Evolutionary conservation across 2,113 vertebrate genomes (phyloP), one percentile per base, ranked within the genome.

Genomic region (Maccullochella peelii): DNA sequence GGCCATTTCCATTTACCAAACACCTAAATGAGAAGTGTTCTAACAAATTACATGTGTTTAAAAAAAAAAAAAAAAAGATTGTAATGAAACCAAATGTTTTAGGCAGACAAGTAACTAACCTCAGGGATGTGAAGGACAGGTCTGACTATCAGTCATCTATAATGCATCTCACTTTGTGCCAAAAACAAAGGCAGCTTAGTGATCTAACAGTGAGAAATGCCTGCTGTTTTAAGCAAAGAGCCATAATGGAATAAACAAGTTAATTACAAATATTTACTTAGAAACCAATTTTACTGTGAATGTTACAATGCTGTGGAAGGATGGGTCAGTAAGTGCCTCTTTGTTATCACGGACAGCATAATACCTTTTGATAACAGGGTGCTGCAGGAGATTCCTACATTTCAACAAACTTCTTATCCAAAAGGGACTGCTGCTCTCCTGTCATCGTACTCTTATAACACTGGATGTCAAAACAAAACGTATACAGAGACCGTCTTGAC

Each of bases 341-440:
- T 65, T 67, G 75, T 92, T 93, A 93, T 94, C 90, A 80, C 14
- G 0, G 33, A 84, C 90, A 72, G 59, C 47, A 12, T 16, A 14
- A 84, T 86, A 65, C 76, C 72, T 76, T 86, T 65, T 84, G 72
- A 79, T 49, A 84, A 73, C 52, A 57, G 57, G 57, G 27, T 23
- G 42, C 42, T 68, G 44, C 42, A 71, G 63, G 30, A 84, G 62
- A 86, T 79, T 73, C 27, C 58, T 42, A 58, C 58, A 73, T 59
- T 76, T 84, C n/a, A 70, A 63, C 66, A 4, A 44, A 72, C 76
- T 52, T 73, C 50, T 80, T 71, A 68, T 68, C 47, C 36, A 15
- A 40, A 36, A n/a, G 38, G 7, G 8, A 38, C 1, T 11, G 11
- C 52, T 57, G 66, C 72, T 65, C 47, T 10, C 9, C 42, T 38